Base-by-base conservation (phyloP, 2,113 vertebrate species). In the Solenodon paradoxus region DNA sequence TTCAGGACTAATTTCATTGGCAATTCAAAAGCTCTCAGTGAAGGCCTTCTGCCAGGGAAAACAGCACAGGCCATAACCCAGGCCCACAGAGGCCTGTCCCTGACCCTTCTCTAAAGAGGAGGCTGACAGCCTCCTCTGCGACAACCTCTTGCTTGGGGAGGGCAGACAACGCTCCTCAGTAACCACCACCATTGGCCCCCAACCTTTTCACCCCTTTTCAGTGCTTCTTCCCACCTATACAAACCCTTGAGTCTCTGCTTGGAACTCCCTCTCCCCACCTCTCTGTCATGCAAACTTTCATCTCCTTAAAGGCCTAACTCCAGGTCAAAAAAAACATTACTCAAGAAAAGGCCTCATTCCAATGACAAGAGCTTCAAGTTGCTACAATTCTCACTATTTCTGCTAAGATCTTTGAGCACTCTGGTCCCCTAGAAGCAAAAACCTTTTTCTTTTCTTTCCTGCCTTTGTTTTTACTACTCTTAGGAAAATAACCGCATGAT, bases 1-100 rank as follows among this genome's bases (percentile, higher is more conserved):
- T 5, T 40, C 78, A 35, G 12, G n/a, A 59, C 79, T 75, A 40
- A 89, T 92, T 93, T 94, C 88, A 85, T 93, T 68, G 79, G 66
- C 59, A 87, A 68, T 81, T 82, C 47, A 94, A 68, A 92, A 92
- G 75, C 68, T 85, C 71, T 90, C 69, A 84, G 80, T 10, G 74
- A 74, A 94, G 64, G 69, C 74, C 35, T 92, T 53, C 69, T 84
- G 75, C 78, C 57, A 38, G 45, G 24, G 4, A 66, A 66, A 47
- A 57, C 57, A 49, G 69, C 2, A 0, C 28, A 32, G 81, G 86
- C 74, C n/a, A 1, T 17, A 5, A 7, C 64, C 40, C n/a, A 20
- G 82, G 63, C 74, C 26, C 7, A 1, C 68, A 3, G 19, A 61
- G 57, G 24, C 82, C 80, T 53, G 40, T 38, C 13, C 57, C 49